Conservation (phyloP, 2,113 vertebrate genomes). For the Pipra filicauda region DNA sequence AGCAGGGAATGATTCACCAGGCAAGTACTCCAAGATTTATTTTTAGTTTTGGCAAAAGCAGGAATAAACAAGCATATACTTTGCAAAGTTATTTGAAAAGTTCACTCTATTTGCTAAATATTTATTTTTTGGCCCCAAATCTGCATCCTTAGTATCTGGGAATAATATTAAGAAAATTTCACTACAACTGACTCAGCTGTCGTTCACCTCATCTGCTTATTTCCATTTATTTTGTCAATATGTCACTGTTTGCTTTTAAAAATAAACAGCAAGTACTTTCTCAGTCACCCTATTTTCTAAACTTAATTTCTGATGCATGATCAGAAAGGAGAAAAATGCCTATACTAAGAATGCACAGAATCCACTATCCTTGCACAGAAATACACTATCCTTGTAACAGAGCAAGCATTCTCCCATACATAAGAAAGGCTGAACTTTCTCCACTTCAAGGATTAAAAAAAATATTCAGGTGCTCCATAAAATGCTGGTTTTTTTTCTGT, state of each 20-base stretch:
- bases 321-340: background rate
- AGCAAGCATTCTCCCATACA: background rate
- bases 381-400: background rate
- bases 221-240: background rate
- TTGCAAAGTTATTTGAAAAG: conserved; percentile 30
- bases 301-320: background rate
- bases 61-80: conserved; percentile 14
- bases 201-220: background rate
- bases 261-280: background rate
- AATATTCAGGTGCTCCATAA: background rate
- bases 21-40: conserved; percentile 14
- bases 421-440: background rate
- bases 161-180: background rate
- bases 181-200: background rate
- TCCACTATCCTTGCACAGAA: background rate
- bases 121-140: background rate
- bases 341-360: background rate
- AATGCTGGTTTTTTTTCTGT: background rate
- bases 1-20: conserved; percentile 56
- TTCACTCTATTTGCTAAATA: background rate
- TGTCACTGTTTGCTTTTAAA: background rate
- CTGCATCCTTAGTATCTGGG: background rate
- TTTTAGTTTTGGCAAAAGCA: conserved; percentile 27
- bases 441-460: background rate
- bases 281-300: background rate